Conservation (phyloP, 2,113 vertebrate genomes). For the Gambusia affinis region DNA sequence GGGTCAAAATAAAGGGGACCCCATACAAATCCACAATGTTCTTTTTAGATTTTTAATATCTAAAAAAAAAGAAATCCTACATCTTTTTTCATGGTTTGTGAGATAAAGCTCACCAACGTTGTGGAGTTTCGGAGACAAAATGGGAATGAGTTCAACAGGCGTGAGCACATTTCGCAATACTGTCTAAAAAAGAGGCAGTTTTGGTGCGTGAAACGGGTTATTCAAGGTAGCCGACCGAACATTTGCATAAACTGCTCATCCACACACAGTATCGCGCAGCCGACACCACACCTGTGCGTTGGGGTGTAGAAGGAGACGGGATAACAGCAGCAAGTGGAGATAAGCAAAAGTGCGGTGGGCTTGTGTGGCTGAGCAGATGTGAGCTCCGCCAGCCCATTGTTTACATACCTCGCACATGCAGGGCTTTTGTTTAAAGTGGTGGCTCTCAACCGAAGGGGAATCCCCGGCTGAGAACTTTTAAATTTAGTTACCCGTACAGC, state of each 20-base stretch:
- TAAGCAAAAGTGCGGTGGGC: slow-evolving; percentile 35
- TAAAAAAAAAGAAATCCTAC: not conserved
- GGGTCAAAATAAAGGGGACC: not conserved
- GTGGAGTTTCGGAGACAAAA: too few species aligned
- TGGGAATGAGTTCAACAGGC: not conserved
- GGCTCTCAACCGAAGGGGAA: not conserved
- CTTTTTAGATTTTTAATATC: not conserved
- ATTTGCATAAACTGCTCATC: slow-evolving; percentile 9
- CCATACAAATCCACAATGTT: not conserved
- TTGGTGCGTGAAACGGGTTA: slow-evolving; percentile 24
- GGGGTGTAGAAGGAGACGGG: not conserved
- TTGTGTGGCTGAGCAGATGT: slow-evolving; percentile 42
- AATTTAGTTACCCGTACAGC: not conserved
- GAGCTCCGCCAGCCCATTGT: slow-evolving; percentile 8
- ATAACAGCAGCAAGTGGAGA: slow-evolving; percentile 14
- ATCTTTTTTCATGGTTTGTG: not conserved
- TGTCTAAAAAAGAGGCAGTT: not conserved
- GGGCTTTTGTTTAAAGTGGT: slow-evolving; percentile 6
- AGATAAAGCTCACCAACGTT: not conserved
- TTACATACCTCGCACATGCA: slow-evolving; percentile 8
- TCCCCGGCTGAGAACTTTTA: not conserved
- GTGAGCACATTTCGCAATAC: not conserved
- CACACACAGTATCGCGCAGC: not conserved
- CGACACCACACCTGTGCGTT: slow-evolving; percentile 41
- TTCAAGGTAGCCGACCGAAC: slow-evolving; percentile 1